Evolutionary conservation across 2,888 invertebrate species (phyloP).

Genomic region (Parthenolecanium corni): DNA sequence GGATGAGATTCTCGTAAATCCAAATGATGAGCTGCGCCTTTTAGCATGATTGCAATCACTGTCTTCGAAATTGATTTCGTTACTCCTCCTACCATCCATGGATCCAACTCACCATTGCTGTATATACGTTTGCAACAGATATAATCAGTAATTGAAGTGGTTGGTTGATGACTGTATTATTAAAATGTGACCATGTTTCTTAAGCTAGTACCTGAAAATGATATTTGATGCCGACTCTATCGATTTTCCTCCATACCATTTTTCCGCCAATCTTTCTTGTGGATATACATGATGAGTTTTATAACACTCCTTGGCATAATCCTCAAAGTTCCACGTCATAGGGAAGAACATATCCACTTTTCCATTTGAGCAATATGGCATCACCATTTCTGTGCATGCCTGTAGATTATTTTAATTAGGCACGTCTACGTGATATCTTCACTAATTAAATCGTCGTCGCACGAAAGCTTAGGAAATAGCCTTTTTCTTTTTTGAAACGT

Average conservation of each 20-base stretch:
- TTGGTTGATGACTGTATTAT: too few species aligned
- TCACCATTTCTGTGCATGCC: not conserved
- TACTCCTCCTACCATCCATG: conserved; percentile 79
- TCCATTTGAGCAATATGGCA: conserved; percentile 1
- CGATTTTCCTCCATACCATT: not conserved
- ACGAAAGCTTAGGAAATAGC: too few species aligned
- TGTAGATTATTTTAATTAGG: too few species aligned
- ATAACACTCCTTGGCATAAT: not conserved
- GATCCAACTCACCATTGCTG: conserved; percentile 75
- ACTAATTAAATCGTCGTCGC: too few species aligned
- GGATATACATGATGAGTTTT: not conserved
- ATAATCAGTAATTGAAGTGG: too few species aligned
- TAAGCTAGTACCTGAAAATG: conserved; percentile 5
- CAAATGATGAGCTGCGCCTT: conserved; percentile 75
- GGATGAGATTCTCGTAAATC: conserved; percentile 58
- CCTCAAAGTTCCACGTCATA: not conserved
- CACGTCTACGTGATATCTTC: too few species aligned
- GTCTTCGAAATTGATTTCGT: conserved; percentile 53
- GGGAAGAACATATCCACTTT: not conserved
- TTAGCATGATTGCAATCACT: conserved; percentile 58
- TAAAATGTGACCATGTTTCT: too few species aligned
- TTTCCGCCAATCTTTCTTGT: not conserved
- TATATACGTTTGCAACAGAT: too few species aligned
- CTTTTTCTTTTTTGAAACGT: too few species aligned
- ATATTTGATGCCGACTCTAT: not conserved